Base-by-base conservation (phyloP, 1,140 invertebrate genomes). In the Anadara kagoshimensis region DNA sequence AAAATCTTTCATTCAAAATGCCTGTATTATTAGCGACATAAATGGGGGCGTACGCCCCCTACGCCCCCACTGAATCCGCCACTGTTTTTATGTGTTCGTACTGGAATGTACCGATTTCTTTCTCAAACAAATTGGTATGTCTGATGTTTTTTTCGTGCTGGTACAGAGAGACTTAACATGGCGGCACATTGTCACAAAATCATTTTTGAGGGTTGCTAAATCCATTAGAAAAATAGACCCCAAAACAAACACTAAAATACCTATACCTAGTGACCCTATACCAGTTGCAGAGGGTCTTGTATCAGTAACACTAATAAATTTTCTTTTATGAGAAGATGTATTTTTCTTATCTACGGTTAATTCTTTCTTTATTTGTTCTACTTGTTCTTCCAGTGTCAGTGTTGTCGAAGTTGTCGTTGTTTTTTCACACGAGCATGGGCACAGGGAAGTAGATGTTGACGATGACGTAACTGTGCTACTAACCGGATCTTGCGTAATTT, bases 221-320 rank as follows among this genome's bases (percentile, higher is more conserved):
- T 74, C 72, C 51, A 74, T 68, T 10, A 74, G 20, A 64, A 51
- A 36, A 11, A 74, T 69, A 51, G 64, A 74, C 3, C 58, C 49
- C 0, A 66, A 29, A 22, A 74, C 65, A 7, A 69, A 36, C 8
- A 53, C 45, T 3, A 74, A 26, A 22, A 74, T 64, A 1, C 41
- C 58, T 26, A 74, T 51, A 0, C 72, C 72, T 49, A 74, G 44
- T 7, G 57, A 67, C 20, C 72, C 72, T 22, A 74, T 56, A 20
- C 66, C 61, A 5, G 59, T 69, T 22, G 72, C 72, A 8, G 72
- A 74, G 5, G 45, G 47, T 8, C 72, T 58, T 5, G 63, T 29
- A 58, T 74, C 72, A 61, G 44, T 44, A 3, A 63, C 65, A 22
- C 65, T 69, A 16, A 74, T 74, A 29, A 63, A 63, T 29, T 66